A percentile compares a stretch with the other conserved stretches of the same genome.
phyloP scores from a whole-genome alignment of 2,888 invertebrate species.

The Zaprionus lineosus region DNA sequence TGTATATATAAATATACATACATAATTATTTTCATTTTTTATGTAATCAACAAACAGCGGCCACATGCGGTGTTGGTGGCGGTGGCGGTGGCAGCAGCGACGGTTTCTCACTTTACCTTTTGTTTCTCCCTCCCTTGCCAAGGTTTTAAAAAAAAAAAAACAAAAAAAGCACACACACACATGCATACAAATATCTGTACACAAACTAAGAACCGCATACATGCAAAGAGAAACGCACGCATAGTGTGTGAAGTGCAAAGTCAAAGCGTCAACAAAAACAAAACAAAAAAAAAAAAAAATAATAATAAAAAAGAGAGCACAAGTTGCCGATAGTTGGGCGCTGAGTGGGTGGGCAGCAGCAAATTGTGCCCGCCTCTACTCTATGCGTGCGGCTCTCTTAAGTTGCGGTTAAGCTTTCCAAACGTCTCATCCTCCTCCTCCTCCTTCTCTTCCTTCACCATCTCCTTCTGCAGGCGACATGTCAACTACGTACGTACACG shows the following conservation, averaged over 20 bases:
- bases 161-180: conserved; percentile 16
- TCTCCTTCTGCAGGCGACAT: too few species aligned
- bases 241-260: conserved; percentile 53
- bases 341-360: conserved; percentile 42
- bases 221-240: conserved; percentile 5
- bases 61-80: conserved; percentile 50
- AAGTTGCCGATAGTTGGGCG: conserved; percentile 14
- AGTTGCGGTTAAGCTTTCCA: background rate
- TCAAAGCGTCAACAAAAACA: conserved; percentile 43
- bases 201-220: too few species aligned
- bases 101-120: conserved; percentile 24
- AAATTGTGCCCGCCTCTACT: conserved; percentile 10
- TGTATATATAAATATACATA: too few species aligned
- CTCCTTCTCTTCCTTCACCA: background rate
- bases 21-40: conserved; percentile 64
- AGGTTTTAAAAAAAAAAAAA: conserved; percentile 59
- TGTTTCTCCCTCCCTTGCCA: conserved; percentile 41
- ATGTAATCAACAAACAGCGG: conserved; percentile 73
- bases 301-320: conserved; percentile 4
- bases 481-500: too few species aligned
- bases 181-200: conserved; percentile 11
- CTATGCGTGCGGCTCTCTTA: conserved; percentile 18
- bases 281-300: background rate
- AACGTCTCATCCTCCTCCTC: background rate
- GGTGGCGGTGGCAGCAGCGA: background rate